Percentiles rank a stretch among this genome's conserved stretches.
Evolutionary conservation across 1,140 invertebrate species (phyloP).

Genomic region (Aethina tumida): DNA sequence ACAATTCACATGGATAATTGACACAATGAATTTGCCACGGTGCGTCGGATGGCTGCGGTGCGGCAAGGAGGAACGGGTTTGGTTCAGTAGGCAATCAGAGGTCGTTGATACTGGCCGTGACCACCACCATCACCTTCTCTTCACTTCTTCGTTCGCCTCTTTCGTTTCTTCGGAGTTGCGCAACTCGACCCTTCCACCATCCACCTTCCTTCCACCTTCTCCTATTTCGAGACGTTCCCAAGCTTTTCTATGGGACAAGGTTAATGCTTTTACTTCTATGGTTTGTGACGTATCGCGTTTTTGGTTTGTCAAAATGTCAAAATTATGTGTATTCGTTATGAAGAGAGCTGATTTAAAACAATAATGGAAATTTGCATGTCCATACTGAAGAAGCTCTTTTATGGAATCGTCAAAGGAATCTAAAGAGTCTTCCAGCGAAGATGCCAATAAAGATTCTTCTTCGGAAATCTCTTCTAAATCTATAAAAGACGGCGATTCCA

Average conservation of each 20-base stretch:
- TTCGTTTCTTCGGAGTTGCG: conserved; percentile 18
- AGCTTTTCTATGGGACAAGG: not conserved
- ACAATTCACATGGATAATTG: not conserved
- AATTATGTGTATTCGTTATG: conserved; percentile 2
- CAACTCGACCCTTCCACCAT: conserved; percentile 22
- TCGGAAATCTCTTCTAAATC: too few species aligned
- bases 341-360: not conserved
- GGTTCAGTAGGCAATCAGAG: conserved; percentile 37
- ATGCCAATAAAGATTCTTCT: too few species aligned
- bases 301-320: too few species aligned
- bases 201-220: conserved; percentile 6
- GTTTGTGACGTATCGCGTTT: not conserved
- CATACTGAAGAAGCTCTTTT: too few species aligned
- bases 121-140: conserved; percentile 17
- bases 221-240: not conserved
- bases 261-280: not conserved
- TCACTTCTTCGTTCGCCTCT: conserved; percentile 22
- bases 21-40: not conserved
- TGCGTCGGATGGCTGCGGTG: conserved; percentile 8
- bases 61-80: conserved; percentile 31
- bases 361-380: not conserved
- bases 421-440: too few species aligned
- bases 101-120: conserved; percentile 36
- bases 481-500: too few species aligned
- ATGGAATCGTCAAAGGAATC: too few species aligned